Evolutionary conservation across 2,888 invertebrate species (phyloP).

Genomic region (Tenthredo distinguenda): DNA sequence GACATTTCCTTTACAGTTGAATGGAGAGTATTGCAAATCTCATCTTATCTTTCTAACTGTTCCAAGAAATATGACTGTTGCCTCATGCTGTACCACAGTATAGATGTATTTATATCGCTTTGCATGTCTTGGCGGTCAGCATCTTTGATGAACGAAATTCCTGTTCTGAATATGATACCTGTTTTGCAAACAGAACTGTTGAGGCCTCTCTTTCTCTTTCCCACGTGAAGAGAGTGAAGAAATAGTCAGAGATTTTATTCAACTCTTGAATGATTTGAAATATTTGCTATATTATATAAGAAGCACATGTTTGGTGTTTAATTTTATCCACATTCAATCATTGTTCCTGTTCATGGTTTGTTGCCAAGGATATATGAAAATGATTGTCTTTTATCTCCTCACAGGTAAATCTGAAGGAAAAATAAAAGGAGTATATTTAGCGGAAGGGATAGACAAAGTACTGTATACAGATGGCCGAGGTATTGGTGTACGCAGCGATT

Average conservation of each 20-base stretch:
- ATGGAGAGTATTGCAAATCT: not conserved
- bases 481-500: constrained; percentile 92
- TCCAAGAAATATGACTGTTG: not conserved
- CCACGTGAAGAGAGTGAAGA: not conserved
- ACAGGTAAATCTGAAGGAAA: constrained; percentile 83
- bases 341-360: not conserved
- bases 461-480: constrained; percentile 91
- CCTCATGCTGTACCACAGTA: not conserved
- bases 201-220: not conserved
- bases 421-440: constrained; percentile 87
- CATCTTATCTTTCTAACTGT: not conserved
- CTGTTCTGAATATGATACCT: constrained; percentile 4
- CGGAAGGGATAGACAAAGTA: constrained; percentile 88
- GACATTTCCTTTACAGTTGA: too few relatives aligned
- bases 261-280: not conserved
- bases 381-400: not conserved
- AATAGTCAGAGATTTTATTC: not conserved
- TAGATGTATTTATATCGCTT: not conserved
- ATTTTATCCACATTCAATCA: not conserved
- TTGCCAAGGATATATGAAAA: not conserved
- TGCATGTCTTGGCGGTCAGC: not conserved
- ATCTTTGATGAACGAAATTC: not conserved
- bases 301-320: not conserved
- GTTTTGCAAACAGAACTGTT: not conserved
- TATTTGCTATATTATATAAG: not conserved